These are phyloP conservation scores for Catocala fraxini DNA, from an alignment of 2,888 invertebrate genomes.

Conservation along the genomic window DNA sequence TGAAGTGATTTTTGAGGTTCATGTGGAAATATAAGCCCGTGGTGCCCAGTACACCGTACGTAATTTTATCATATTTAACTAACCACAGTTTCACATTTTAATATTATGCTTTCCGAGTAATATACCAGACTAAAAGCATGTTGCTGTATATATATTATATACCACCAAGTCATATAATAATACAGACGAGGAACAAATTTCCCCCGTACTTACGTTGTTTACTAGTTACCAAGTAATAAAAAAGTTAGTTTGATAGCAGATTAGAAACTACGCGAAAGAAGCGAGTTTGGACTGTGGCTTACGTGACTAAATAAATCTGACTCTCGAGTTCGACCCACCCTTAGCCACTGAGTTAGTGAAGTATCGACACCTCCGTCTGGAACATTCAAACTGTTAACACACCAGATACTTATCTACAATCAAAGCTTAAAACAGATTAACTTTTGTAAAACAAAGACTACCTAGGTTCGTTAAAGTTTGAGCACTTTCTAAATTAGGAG, in stretches of 20 bases:
- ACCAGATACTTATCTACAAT: slow-evolving; percentile 44
- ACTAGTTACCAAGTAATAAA: slow-evolving; percentile 80
- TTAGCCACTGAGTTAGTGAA: slow-evolving; percentile 31
- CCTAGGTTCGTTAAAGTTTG: slow-evolving; percentile 34
- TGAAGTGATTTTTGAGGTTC: background rate
- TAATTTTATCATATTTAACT: background rate
- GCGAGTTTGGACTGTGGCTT: slow-evolving; percentile 67
- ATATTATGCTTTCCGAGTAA: slow-evolving; percentile 4
- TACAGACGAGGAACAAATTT: slow-evolving; percentile 59
- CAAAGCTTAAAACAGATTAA: slow-evolving; percentile 46
- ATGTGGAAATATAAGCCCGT: background rate
- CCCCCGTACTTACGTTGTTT: slow-evolving; percentile 65
- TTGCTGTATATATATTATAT: background rate
- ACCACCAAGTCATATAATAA: slow-evolving; percentile 7
- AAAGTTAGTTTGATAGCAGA: slow-evolving; percentile 80
- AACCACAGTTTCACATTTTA: background rate
- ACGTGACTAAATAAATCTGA: slow-evolving; percentile 77
- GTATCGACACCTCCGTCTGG: slow-evolving; percentile 36
- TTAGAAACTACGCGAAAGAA: slow-evolving; percentile 74
- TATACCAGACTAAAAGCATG: slow-evolving; percentile 2
- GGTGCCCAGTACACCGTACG: background rate
- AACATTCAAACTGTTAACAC: slow-evolving; percentile 42
- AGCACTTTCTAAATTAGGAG: slow-evolving; percentile 26
- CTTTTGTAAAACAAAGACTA: slow-evolving; percentile 33
- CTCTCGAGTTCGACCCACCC: slow-evolving; percentile 47